Evolutionary conservation across 2,888 invertebrate species (phyloP), one percentile per base, ranked within the genome.

Genomic region (Petrophora chlorosata): DNA sequence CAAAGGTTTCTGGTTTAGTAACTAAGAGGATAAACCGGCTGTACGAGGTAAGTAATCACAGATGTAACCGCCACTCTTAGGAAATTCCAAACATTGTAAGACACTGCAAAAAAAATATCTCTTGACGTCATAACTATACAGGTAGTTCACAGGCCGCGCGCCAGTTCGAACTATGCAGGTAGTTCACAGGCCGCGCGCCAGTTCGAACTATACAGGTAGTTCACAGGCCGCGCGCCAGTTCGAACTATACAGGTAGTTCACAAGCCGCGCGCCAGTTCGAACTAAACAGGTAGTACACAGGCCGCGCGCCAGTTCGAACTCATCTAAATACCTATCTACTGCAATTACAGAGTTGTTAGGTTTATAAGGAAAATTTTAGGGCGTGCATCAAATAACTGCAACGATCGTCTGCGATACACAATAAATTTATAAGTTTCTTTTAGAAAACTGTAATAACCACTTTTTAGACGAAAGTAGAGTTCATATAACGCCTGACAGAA

Each of bases 111-210:
- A 39, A 46, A 46, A 16, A 39, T 34, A 28, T 5, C 1, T 2
- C 3, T 5, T 46, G 46, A 46, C 46, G 46, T 46, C 45, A 45
- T 8, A n/a, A n/a, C n/a, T n/a, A n/a, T n/a, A n/a, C n/a, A n/a
- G n/a, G n/a, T n/a, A n/a, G 10, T 10, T 7, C 23, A 23, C 23
- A 23, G 19, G 1, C 23, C 3, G 3, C 23, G 23, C 23, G 23
- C 8, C n/a, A 1, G 8, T n/a, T 7, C 1, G 2, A 19, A 5
- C 19, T 4, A 19, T n/a, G 19, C 7, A 1, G 19, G 19, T 19
- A 19, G 7, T 19, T 7, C 19, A 7, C 4, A 19, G 19, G 4
- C 4, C 4, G 4, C n/a, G n/a, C 10, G 4, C 1, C 9, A 3
- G 3, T 26, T 41, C 33, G 4, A 16, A 43, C 35, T 22, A 29